Evolutionary conservation across 2,888 invertebrate species (phyloP), one percentile per base, ranked within the genome.

Genomic region (Zelleria hepariella): DNA sequence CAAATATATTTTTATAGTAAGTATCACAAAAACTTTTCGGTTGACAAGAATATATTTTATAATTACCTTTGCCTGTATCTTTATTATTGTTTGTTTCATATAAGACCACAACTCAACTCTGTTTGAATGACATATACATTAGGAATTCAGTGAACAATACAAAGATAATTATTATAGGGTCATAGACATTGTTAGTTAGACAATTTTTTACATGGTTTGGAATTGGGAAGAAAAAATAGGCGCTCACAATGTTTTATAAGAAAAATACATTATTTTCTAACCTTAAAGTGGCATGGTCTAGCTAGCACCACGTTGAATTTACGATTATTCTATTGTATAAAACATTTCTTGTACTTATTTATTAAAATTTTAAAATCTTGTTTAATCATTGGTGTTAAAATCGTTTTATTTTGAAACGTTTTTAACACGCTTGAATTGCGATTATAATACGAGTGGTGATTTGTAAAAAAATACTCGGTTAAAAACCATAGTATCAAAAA

Each of bases 191-290:
- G 64, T 63, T 82, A 83, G 82, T 70, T 84, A 82, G 81, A 68
- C 66, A 80, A 82, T 80, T 75, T 78, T n/a, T 70, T 69, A 69
- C 73, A 73, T 72, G 71, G 65, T 68, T 68, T 65, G 60, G 65
- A 67, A 64, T 66, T 15, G 32, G 61, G 8, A 51, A 26, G 26
- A n/a, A 54, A 18, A 24, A n/a, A n/a, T 26, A 10, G n/a, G 54
- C 8, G 26, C 54, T 26, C 25, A 26, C 54, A 26, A 18, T 2
- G 54, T 72, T 68, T 74, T 69, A 74, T 73, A 25, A 15, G 25
- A 71, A 68, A 74, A 69, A 75, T 73, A 70, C 71, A 73, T 81
- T 80, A 69, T 75, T 81, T 80, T 82, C 80, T 74, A 77, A 77
- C 78, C 76, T 81, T 80, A 77, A 74, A 75, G 75, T 71, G 69